A percentile compares a stretch with the other conserved stretches of the same genome.
phyloP scores from a whole-genome alignment of 2,797 vertebrate genomes.

The Tolypeutes matacus region DNA sequence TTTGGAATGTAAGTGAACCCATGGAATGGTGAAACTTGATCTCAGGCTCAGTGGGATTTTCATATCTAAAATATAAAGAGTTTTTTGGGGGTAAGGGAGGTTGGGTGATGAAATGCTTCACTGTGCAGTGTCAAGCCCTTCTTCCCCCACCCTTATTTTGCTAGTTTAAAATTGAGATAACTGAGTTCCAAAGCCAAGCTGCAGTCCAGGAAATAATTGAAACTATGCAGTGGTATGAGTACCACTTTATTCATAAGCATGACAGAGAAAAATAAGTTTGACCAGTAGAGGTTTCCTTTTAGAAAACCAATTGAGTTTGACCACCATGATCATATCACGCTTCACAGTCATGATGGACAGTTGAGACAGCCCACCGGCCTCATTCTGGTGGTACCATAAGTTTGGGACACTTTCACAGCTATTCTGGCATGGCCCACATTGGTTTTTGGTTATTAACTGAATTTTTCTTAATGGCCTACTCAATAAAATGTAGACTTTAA shows the following conservation, averaged over 20 bases:
- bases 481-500: constrained; percentile 40
- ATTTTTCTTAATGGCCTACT: background rate
- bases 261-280: constrained; percentile 74
- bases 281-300: constrained; percentile 61
- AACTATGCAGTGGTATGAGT: constrained; percentile 35
- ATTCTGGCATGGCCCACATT: background rate
- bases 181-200: constrained; percentile 24
- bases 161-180: constrained; percentile 54
- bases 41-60: constrained; percentile 68
- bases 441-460: constrained; percentile 15
- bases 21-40: constrained; percentile 66
- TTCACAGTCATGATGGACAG: background rate
- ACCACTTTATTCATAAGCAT: constrained; percentile 62
- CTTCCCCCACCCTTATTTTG: background rate
- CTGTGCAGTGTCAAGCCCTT: constrained; percentile 12
- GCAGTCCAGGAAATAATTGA: constrained; percentile 69
- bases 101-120: constrained; percentile 64
- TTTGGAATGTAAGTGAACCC: constrained; percentile 64
- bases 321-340: background rate
- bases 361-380: background rate
- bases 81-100: background rate
- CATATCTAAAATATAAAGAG: constrained; percentile 62
- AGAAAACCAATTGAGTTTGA: constrained; percentile 54
- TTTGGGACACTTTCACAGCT: background rate
- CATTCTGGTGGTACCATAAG: background rate